Percentiles rank a stretch among this genome's conserved stretches.
phyloP scores from a whole-genome alignment of 2,888 invertebrate species.

The Lydus trimaculatus region DNA sequence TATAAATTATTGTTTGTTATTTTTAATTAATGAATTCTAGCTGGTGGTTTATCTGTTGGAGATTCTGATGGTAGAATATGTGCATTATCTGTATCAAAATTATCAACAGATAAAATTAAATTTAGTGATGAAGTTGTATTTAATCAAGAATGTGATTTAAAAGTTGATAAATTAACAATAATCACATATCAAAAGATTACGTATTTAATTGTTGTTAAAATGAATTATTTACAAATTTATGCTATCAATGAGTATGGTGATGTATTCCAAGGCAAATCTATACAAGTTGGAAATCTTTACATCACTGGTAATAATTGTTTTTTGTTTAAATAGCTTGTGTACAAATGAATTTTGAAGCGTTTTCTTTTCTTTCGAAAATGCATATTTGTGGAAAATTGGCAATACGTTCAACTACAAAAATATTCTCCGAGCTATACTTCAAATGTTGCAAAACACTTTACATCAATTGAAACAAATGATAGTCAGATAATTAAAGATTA shows the following conservation, averaged over 20 bases:
- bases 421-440: no score
- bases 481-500: no score
- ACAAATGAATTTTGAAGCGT: no score
- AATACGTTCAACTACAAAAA: no score
- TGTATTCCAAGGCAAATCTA: slow-evolving; percentile 43
- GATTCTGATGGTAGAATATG: slow-evolving; percentile 49
- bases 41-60: slow-evolving; percentile 48
- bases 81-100: slow-evolving; percentile 43
- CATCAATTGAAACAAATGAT: no score
- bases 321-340: no score
- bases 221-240: slow-evolving; percentile 46
- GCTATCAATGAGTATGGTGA: slow-evolving; percentile 45
- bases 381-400: no score
- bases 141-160: slow-evolving; percentile 37
- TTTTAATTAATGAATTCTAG: slow-evolving; percentile 36
- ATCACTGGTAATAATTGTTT: slow-evolving; percentile 46
- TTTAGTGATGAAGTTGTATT: slow-evolving; percentile 36
- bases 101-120: slow-evolving; percentile 36
- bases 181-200: slow-evolving; percentile 41
- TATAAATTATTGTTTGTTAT: neutral
- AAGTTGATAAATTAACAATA: slow-evolving; percentile 48
- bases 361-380: no score
- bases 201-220: slow-evolving; percentile 47
- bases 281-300: slow-evolving; percentile 47
- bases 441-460: no score